These are phyloP conservation scores for Caranx melampygus DNA, from an alignment of 2,113 vertebrate species.

Conservation along the genomic window DNA sequence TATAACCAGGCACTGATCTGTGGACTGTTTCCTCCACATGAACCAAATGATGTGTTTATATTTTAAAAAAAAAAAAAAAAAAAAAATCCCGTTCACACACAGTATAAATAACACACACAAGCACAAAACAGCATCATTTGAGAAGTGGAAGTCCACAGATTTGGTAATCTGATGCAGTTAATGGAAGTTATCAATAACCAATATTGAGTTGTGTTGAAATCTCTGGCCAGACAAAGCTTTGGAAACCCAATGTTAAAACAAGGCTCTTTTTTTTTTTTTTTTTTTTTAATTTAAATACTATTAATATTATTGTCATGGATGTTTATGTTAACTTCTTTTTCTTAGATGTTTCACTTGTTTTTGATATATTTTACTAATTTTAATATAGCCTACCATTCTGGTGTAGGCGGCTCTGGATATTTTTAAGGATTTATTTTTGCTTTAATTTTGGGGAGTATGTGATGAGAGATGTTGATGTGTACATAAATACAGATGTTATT, in stretches of 20 bases:
- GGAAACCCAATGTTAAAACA: constrained; percentile 9
- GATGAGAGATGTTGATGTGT: constrained; percentile 61
- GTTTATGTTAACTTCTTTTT: constrained; percentile 59
- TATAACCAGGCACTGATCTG: not conserved
- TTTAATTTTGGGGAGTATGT: constrained; percentile 39
- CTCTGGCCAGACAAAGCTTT: constrained; percentile 4
- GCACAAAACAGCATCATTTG: constrained; percentile 40
- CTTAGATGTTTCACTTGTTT: constrained; percentile 60
- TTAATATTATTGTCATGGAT: constrained; percentile 65
- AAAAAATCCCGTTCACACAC: no score
- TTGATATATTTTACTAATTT: constrained; percentile 70
- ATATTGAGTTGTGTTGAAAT: not conserved
- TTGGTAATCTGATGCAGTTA: constrained; percentile 11
- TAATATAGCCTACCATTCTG: constrained; percentile 56
- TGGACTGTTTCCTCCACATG: not conserved
- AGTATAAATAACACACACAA: constrained; percentile 10
- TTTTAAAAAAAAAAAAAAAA: not conserved
- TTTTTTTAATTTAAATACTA: constrained; percentile 67
- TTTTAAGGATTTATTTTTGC: constrained; percentile 43
- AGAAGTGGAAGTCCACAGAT: constrained; percentile 6
- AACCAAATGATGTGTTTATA: constrained; percentile 20
- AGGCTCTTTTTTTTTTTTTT: constrained; percentile 61
- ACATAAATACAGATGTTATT: constrained; percentile 77
- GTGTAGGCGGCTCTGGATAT: constrained; percentile 56
- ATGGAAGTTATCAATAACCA: not conserved